Evolutionary conservation across 2,113 vertebrate species (phyloP).

Genomic region (Phoenicopterus ruber): DNA sequence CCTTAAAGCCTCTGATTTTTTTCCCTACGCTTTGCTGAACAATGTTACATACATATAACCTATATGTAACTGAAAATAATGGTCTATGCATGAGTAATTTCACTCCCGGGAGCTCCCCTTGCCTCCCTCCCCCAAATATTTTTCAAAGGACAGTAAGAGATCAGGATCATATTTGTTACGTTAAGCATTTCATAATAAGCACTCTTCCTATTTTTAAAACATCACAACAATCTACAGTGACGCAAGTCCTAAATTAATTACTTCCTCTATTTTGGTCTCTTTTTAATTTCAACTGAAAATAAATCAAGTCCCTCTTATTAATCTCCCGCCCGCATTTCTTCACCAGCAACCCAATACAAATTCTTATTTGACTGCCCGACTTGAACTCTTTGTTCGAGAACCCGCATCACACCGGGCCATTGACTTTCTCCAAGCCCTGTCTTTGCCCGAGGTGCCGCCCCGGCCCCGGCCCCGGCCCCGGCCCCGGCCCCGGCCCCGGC

Average conservation of each 20-base stretch:
- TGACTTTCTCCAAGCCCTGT: not conserved
- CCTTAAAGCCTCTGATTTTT: not conserved
- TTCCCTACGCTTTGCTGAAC: not conserved
- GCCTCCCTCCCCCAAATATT: not conserved
- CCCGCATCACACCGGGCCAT: not conserved
- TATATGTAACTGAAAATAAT: not conserved
- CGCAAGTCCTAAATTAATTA: conserved; percentile 38
- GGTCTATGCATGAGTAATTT: not conserved
- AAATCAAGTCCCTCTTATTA: not conserved
- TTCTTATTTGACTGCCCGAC: not conserved
- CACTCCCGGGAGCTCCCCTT: not conserved
- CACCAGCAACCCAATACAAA: not conserved
- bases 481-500: not conserved
- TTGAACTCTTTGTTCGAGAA: not conserved
- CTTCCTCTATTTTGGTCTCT: conserved; percentile 6
- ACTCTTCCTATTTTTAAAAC: not conserved
- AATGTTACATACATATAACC: not conserved
- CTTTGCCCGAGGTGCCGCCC: no score
- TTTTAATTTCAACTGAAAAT: conserved; percentile 28
- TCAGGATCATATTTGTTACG: not conserved
- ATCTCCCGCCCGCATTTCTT: not conserved
- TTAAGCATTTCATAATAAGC: not conserved
- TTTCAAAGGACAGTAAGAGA: not conserved
- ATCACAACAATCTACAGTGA: not conserved
- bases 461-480: no score